Base-by-base conservation (phyloP, 2,113 vertebrate species). In the Salvelinus fontinalis region DNA sequence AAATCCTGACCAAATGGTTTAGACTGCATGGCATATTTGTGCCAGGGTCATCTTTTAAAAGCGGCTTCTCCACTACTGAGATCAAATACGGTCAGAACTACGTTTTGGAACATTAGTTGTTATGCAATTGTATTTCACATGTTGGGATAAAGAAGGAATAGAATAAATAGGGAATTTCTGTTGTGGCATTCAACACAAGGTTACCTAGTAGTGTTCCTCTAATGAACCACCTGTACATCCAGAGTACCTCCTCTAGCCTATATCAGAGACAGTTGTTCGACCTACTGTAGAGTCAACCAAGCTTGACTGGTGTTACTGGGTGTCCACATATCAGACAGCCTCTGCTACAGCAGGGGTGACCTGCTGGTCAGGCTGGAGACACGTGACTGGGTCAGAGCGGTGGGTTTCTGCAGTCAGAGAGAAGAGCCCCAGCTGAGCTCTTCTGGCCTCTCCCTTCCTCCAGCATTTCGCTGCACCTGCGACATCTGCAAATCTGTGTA, bases 241-340 rank as follows among this genome's bases (percentile, higher is more conserved):
- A 11, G n/a, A 62, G 59, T 20, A 62, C n/a, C n/a, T 18, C 51
- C n/a, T 22, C 59, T 8, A 24, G n/a, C n/a, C 59, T 8, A 11
- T 9, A 62, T 24, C 18, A 62, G n/a, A 9, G 39, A 11, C 39
- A 54, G 51, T 18, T 54, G 4, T 54, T 54, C 4, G 2, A 44
- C 8, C 39, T 44, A 44, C 39, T 18, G 54, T 20, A 18, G 18
- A n/a, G n/a, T 57, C 18, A 57, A 18, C 54, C 18, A n/a, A 62
- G 59, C 16, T 1, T 62, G 18, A 24, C 18, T 62, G 18, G 59
- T 22, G 59, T 62, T 62, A 62, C 59, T 26, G 44, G 27, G 51
- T 14, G 22, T 72, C 24, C 51, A 82, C 80, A 76, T 31, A 64
- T 79, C 75, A 77, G 54, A 79, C 16, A 49, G 48, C 62, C 70